Base-by-base conservation (phyloP, 2,113 vertebrate genomes). In the Cyanoramphus novaezelandiae region DNA sequence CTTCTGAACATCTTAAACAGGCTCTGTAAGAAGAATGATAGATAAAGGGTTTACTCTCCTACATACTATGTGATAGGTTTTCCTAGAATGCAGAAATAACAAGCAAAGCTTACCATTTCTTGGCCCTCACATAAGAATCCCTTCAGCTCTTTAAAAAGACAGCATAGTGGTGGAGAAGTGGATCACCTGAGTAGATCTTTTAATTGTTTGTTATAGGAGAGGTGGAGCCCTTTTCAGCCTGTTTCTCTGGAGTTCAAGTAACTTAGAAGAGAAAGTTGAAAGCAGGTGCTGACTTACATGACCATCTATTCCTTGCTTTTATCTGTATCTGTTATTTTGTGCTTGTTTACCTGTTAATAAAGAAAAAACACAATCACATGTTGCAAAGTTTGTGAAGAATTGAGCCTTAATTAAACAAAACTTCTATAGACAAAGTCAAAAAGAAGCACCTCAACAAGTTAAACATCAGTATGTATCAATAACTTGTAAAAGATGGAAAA, bases 401-500 rank as follows among this genome's bases (percentile, higher is more conserved):
- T 53, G 17, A 81, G 6, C 7, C 27, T 9, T 39, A 44, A 68
- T 3, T 23, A 87, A 92, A 70, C 2, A 67, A 44, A 46, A 39
- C 1, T 20, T 18, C 19, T 13, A 2, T 5, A 65, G 5, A 53
- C 18, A 70, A 84, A 60, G 15, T 20, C 11, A 92, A 68, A 60
- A 62, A 80, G 1, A 64, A 49, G 4, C 3, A 39, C 14, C 21
- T 55, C 49, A 41, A 46, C 16, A 53, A 43, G 70, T 79, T 71
- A 94, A 90, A 81, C 20, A 49, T 65, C 49, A 70, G 27, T 76
- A 86, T 92, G 69, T 47, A 71, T 81, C 92, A 93, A 60, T 89
- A 95, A 72, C 78, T 89, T 81, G 13, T 44, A 59, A 90, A 72
- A 83, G 46, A 85, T 52, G 27, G 68, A 53, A 88, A 75, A 97